Conservation (phyloP, 2,888 invertebrate species). For the Doris montereyensis region DNA sequence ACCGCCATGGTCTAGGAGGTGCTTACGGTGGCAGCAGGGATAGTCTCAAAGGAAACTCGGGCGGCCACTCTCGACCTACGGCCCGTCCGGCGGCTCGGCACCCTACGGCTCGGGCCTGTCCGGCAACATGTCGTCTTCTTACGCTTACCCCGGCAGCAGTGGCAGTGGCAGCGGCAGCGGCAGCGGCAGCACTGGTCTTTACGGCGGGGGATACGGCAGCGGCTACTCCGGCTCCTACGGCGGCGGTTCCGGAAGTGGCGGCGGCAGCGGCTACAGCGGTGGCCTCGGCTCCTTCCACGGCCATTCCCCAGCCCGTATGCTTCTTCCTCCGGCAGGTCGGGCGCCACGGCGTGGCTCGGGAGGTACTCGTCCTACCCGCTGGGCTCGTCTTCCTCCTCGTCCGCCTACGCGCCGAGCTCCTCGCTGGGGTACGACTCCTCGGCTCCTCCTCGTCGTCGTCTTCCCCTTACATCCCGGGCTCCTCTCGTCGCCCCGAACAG, state of each 20-base stretch:
- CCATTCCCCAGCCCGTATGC: conserved; percentile 38
- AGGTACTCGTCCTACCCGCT: not conserved
- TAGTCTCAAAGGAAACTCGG: conserved; percentile 11
- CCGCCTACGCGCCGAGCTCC: conserved; percentile 20
- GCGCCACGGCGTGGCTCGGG: not conserved
- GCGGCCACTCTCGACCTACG: conserved; percentile 15
- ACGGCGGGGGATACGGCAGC: not conserved
- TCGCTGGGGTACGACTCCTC: too few species aligned
- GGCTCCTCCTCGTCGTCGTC: conserved; percentile 1
- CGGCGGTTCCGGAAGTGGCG: not conserved
- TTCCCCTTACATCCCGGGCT: not conserved
- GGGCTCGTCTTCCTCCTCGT: conserved; percentile 6
- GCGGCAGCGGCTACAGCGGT: not conserved
- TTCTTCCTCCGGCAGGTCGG: conserved; percentile 8
- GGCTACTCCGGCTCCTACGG: not conserved
- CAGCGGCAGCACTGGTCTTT: not conserved
- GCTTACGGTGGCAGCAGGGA: conserved; percentile 19
- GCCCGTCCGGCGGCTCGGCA: not conserved
- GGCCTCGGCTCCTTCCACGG: conserved; percentile 30
- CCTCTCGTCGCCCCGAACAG: not conserved
- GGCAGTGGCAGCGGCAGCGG: conserved; percentile 4
- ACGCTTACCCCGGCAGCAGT: conserved; percentile 9
- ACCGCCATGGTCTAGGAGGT: conserved; percentile 45
- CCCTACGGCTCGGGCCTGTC: too few species aligned
- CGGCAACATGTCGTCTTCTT: not conserved